Evolutionary conservation across 2,797 vertebrate genomes (phyloP), one percentile per base, ranked within the genome.

Genomic region (Galago senegalensis): DNA sequence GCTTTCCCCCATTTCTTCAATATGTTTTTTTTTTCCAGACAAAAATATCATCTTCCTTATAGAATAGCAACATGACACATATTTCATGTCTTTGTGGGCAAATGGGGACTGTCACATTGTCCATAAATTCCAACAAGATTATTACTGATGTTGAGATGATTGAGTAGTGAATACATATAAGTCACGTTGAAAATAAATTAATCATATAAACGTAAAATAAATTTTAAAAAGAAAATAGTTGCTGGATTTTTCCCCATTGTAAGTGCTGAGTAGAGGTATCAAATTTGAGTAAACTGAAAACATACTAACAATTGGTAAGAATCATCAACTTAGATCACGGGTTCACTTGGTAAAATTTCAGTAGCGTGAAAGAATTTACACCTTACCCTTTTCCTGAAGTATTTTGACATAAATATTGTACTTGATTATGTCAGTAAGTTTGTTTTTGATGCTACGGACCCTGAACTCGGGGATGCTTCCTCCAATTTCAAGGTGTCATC

Each of bases 131-230:
- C n/a, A 53, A 65, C 34, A 63, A 31, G 73, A 7, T 75, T 79
- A 16, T 61, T n/a, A 81, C 20, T 60, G 4, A 92, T 69, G 14
- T 56, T 56, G 29, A 93, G 34, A 80, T 79, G 82, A 60, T 12
- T 61, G 40, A 85, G n/a, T 17, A 40, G 25, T 61, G 0, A 88
- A 79, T 85, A 49, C 1, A 75, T 27, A 85, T 40, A 40, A 93
- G 69, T 60, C 25, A 85, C 82, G 85, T 85, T 73, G 37, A 75
- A 95, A 97, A 77, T 72, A 92, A 76, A 46, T 27, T 14, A 83
- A n/a, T 65, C 49, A 63, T 81, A 72, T 49, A 85, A 90, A 85
- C 67, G 69, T 31, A 72, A 81, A 85, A 65, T 87, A 29, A 10
- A 5, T 40, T 67, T 94, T 92, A 31, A 18, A 69, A 89, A 72